Percentiles rank a stretch among this genome's conserved stretches.
These are phyloP conservation scores for Cirrhinus mrigala DNA, from an alignment of 2,797 vertebrate species.

Conservation along the genomic window DNA sequence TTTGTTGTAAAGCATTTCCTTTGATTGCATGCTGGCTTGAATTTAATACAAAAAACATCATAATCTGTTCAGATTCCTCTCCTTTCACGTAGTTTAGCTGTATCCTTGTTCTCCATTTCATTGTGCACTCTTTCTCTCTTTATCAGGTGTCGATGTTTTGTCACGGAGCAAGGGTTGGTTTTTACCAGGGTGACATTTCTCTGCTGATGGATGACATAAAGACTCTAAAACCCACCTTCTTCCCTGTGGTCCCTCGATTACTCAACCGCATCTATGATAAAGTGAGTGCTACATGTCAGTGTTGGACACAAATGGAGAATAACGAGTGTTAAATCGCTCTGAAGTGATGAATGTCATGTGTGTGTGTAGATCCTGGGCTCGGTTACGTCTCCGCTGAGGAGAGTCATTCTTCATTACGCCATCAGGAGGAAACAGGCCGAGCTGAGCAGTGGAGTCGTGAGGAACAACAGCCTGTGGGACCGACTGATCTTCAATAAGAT, in stretches of 20 bases:
- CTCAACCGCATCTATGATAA: slow-evolving; percentile 86
- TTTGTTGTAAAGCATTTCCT: neutral
- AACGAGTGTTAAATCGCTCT: neutral
- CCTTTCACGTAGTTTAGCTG: neutral
- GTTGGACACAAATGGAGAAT: slow-evolving; percentile 7
- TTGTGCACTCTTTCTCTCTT: neutral
- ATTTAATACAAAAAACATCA: neutral
- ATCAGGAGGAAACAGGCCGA: slow-evolving; percentile 82
- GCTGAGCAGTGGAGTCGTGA: slow-evolving; percentile 79
- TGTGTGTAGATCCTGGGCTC: slow-evolving; percentile 77
- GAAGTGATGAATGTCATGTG: neutral
- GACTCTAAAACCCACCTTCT: slow-evolving; percentile 83
- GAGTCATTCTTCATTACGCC: slow-evolving; percentile 78
- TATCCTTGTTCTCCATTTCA: neutral
- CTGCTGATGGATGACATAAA: slow-evolving; percentile 85
- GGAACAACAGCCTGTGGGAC: slow-evolving; percentile 85
- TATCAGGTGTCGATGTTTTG: slow-evolving; percentile 81
- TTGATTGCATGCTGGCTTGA: neutral
- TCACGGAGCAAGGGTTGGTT: slow-evolving; percentile 81
- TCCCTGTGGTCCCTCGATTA: slow-evolving; percentile 82
- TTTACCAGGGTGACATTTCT: slow-evolving; percentile 84
- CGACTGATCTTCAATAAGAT: slow-evolving; percentile 82
- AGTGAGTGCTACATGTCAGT: slow-evolving; percentile 61
- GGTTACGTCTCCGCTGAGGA: slow-evolving; percentile 75
- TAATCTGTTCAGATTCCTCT: neutral